Percentiles rank a stretch among this genome's conserved stretches.
phyloP scores from a whole-genome alignment of 2,888 invertebrate species.

The Catocala nupta region DNA sequence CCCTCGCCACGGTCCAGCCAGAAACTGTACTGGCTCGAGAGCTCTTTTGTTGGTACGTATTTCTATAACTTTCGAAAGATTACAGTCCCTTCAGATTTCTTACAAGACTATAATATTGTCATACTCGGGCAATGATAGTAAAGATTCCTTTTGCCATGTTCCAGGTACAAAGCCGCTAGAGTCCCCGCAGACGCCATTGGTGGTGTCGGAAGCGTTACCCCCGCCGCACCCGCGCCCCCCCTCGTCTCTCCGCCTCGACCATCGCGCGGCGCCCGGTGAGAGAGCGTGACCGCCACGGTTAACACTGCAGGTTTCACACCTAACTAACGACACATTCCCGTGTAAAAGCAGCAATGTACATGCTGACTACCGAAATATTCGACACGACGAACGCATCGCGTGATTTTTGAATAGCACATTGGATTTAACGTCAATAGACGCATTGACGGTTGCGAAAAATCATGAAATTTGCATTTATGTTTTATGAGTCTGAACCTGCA shows the following conservation, averaged over 20 bases:
- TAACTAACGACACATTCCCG: constrained; percentile 73
- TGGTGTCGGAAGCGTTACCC: constrained; percentile 82
- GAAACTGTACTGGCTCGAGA: constrained; percentile 96
- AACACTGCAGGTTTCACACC: constrained; percentile 79
- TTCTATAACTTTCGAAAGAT: not conserved
- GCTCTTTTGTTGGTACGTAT: constrained; percentile 90
- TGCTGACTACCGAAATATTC: constrained; percentile 45
- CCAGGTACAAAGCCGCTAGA: constrained; percentile 92
- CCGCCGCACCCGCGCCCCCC: constrained; percentile 83
- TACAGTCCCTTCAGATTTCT: no score
- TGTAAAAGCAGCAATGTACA: constrained; percentile 40
- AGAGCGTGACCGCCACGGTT: constrained; percentile 79
- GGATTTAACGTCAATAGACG: constrained; percentile 29
- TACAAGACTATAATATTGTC: no score
- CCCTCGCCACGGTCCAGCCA: constrained; percentile 89
- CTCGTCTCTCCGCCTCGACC: constrained; percentile 85
- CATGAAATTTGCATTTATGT: constrained; percentile 73
- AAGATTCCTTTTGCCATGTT: constrained; percentile 4
- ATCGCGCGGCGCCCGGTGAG: constrained; percentile 87
- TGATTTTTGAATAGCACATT: constrained; percentile 38
- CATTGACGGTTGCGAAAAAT: constrained; percentile 50
- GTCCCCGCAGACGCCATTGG: constrained; percentile 94
- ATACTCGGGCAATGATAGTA: no score
- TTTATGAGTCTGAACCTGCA: constrained; percentile 75
- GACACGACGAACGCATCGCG: constrained; percentile 53